These are phyloP conservation scores for Bos indicus DNA, from an alignment of 2,113 vertebrate species.

Conservation along the genomic window DNA sequence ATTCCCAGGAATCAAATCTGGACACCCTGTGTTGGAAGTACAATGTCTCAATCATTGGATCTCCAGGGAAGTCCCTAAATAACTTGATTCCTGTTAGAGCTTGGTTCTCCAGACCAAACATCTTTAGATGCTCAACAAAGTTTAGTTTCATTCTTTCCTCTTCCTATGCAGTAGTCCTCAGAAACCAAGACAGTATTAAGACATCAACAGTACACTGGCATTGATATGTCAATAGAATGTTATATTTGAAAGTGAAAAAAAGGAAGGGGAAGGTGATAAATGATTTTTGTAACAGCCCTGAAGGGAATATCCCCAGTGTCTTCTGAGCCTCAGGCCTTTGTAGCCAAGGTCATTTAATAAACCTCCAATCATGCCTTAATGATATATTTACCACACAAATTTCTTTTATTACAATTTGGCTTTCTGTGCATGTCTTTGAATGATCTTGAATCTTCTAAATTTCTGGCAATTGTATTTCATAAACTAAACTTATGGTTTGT, in stretches of 20 bases:
- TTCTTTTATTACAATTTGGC: background rate
- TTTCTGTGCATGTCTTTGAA: background rate
- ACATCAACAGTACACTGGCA: background rate
- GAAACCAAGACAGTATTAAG: background rate
- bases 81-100: background rate
- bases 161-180: background rate
- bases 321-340: background rate
- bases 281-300: background rate
- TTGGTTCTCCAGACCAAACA: background rate
- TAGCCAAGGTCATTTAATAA: background rate
- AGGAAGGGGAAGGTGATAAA: background rate
- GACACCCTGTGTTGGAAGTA: background rate
- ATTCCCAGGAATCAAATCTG: background rate
- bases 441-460: background rate
- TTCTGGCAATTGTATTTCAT: background rate
- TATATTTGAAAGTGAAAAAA: background rate
- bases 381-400: background rate
- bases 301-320: background rate
- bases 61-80: background rate
- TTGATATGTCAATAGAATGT: background rate
- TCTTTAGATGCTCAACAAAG: background rate
- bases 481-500: background rate
- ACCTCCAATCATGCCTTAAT: background rate
- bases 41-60: background rate
- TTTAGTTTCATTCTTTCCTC: background rate